Conservation (phyloP, 2,888 invertebrate species). For the Euspilapteryx auroguttella region DNA sequence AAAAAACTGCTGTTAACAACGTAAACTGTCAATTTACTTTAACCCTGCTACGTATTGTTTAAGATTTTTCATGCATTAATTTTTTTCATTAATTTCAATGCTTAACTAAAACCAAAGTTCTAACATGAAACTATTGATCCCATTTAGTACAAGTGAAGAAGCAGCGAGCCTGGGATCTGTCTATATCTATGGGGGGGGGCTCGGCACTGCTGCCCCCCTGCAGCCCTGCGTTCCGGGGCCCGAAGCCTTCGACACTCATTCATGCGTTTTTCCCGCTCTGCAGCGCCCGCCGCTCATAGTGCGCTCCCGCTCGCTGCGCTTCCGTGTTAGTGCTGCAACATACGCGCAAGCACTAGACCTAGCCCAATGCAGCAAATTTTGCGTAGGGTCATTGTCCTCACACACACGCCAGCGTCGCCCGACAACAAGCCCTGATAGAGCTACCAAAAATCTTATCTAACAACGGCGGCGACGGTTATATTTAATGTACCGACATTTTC, state of each 20-base stretch:
- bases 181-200: too few species aligned
- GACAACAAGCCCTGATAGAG: constrained; percentile 17
- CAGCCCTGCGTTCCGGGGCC: neutral
- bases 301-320: constrained; percentile 35
- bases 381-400: constrained; percentile 58
- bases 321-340: constrained; percentile 48
- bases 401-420: constrained; percentile 18
- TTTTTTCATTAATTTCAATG: too few species aligned
- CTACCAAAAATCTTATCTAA: constrained; percentile 20
- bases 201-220: constrained; percentile 47
- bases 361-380: constrained; percentile 63
- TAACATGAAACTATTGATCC: constrained; percentile 50
- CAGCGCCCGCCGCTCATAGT: constrained; percentile 23
- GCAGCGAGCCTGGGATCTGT: constrained; percentile 14
- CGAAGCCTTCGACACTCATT: constrained; percentile 60
- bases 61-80: too few species aligned
- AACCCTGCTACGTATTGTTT: too few species aligned
- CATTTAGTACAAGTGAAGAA: constrained; percentile 14
- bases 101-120: too few species aligned
- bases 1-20: too few species aligned
- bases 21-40: too few species aligned
- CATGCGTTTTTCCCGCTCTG: constrained; percentile 52
- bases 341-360: constrained; percentile 57
- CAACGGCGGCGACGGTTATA: constrained; percentile 1
- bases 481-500: constrained; percentile 16